These are phyloP conservation scores for Sinosuthora webbiana DNA, from an alignment of 2,113 vertebrate genomes.

Conservation along the genomic window DNA sequence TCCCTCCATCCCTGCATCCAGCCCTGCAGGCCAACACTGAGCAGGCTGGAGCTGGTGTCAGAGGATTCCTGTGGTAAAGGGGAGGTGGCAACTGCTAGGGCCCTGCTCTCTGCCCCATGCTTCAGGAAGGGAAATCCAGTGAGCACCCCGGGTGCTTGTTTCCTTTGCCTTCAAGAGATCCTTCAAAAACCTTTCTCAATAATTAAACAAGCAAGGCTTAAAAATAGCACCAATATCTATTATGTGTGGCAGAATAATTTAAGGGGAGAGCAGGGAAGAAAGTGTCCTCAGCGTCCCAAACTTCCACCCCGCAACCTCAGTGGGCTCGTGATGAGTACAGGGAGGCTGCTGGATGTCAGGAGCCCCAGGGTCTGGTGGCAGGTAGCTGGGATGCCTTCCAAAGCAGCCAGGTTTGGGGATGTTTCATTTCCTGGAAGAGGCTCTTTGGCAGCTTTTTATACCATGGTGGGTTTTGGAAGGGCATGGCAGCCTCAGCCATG, in stretches of 20 bases:
- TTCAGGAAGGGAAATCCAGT: not conserved
- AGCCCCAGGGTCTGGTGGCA: too few species aligned
- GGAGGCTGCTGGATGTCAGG: not conserved
- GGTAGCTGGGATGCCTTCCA: not conserved
- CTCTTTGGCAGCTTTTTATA: not conserved
- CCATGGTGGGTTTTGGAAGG: not conserved
- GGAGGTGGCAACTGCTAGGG: fast-evolving
- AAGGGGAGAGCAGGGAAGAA: not conserved
- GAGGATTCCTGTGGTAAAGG: not conserved
- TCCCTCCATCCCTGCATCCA: not conserved
- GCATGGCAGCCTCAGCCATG: fast-evolving
- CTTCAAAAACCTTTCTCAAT: constrained; percentile 38
- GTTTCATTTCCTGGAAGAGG: not conserved
- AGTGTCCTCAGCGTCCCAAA: not conserved
- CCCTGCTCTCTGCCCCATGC: not conserved
- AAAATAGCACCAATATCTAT: constrained; percentile 45
- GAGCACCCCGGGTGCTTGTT: not conserved
- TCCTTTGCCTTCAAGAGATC: constrained; percentile 6
- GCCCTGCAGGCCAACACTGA: not conserved
- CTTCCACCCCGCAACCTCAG: too few species aligned
- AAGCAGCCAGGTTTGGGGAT: not conserved
- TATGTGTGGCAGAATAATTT: constrained; percentile 18
- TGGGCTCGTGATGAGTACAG: fast-evolving
- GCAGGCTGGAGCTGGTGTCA: fast-evolving
- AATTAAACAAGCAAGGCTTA: constrained; percentile 51